Conservation (phyloP, 2,113 vertebrate species). For the Stomatorhinus ivindoensis region DNA sequence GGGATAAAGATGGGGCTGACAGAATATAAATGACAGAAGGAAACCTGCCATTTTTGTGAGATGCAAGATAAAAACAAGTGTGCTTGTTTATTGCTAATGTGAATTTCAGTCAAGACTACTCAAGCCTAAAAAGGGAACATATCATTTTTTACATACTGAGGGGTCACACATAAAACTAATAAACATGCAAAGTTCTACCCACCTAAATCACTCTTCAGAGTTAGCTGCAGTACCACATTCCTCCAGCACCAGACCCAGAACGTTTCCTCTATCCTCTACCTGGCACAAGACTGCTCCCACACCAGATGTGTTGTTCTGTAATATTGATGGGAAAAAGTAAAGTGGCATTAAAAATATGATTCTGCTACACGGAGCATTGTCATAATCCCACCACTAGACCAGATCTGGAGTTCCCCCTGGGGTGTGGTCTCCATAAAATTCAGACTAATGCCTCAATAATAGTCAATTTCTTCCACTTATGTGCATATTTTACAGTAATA, state of each 20-base stretch:
- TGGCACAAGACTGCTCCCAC: neutral
- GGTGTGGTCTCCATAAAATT: neutral
- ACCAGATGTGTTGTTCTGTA: neutral
- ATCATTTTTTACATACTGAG: neutral
- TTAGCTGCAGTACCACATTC: neutral
- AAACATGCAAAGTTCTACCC: neutral
- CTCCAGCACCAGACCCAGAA: neutral
- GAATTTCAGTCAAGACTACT: neutral
- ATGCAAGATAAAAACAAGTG: neutral
- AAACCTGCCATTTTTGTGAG: neutral
- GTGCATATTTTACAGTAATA: neutral
- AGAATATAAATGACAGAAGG: neutral
- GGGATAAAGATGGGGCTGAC: neutral
- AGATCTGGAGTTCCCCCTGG: neutral
- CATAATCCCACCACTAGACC: neutral
- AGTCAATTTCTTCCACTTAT: neutral
- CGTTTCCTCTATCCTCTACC: neutral
- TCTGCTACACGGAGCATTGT: neutral
- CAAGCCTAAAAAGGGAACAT: neutral
- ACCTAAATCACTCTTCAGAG: neutral
- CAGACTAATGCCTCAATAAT: neutral
- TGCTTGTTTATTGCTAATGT: neutral
- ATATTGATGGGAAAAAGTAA: neutral
- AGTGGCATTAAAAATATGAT: neutral
- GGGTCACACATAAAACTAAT: neutral